Percentiles rank a stretch among this genome's conserved stretches.
phyloP scores from a whole-genome alignment of 2,888 invertebrate species.

The Apamea epomidion region DNA sequence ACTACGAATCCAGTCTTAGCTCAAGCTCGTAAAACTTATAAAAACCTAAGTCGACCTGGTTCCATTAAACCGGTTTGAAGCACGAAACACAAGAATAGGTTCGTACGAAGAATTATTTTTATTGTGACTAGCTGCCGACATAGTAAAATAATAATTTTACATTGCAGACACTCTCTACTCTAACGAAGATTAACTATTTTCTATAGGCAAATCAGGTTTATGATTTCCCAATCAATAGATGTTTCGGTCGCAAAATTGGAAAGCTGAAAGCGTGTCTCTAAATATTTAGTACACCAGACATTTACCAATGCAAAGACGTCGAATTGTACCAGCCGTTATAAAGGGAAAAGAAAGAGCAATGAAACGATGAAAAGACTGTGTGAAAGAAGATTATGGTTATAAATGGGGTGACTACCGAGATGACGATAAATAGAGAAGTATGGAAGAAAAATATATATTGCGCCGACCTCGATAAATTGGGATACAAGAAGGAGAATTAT shows the following conservation, averaged over 20 bases:
- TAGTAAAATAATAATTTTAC: constrained; percentile 1
- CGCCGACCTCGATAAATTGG: neutral
- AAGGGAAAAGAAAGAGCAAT: neutral
- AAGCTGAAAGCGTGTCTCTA: neutral
- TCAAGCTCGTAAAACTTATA: constrained; percentile 14
- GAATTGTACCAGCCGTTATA: neutral
- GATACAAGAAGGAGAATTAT: neutral
- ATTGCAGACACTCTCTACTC: neutral
- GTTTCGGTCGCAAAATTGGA: neutral
- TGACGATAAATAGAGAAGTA: neutral
- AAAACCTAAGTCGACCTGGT: constrained; percentile 43
- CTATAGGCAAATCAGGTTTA: neutral
- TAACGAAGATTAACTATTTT: neutral
- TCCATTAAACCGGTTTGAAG: constrained; percentile 40
- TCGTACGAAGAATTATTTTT: constrained; percentile 9
- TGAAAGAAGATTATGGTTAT: too few relatives aligned
- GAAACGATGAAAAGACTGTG: neutral
- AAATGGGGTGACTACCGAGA: neutral
- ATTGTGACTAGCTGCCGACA: constrained; percentile 8
- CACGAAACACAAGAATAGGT: constrained; percentile 8
- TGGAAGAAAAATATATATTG: neutral
- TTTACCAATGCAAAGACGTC: neutral
- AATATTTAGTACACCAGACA: neutral
- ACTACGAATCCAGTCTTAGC: constrained; percentile 14
- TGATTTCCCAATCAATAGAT: neutral